Evolutionary conservation across 2,888 invertebrate species (phyloP).

Genomic region (Troglohyphantes excavatus): DNA sequence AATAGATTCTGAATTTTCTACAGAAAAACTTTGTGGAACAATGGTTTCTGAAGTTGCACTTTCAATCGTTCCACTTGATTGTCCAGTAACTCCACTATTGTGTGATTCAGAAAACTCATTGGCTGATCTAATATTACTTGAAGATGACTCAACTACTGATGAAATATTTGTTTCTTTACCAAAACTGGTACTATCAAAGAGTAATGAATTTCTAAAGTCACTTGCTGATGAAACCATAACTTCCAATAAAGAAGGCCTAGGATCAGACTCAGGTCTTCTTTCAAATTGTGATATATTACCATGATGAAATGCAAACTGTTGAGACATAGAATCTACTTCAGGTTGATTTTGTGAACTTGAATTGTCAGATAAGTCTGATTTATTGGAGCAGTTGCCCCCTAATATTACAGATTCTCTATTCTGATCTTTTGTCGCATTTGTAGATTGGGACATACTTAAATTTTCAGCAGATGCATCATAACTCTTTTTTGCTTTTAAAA

Average conservation of each 20-base stretch:
- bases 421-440: not conserved
- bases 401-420: slow-evolving; percentile 7
- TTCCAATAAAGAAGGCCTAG: slow-evolving; percentile 66
- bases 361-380: not conserved
- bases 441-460: slow-evolving; percentile 11
- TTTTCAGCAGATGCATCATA: not conserved
- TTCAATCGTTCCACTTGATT: not conserved
- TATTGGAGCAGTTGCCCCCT: not conserved
- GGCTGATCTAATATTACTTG: slow-evolving; percentile 16
- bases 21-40: slow-evolving; percentile 2
- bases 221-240: slow-evolving; percentile 67
- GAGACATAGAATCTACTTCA: not conserved
- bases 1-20: slow-evolving; percentile 26
- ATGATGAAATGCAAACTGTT: not conserved
- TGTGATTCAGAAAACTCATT: slow-evolving; percentile 27
- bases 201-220: slow-evolving; percentile 69
- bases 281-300: not conserved
- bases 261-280: not conserved
- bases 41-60: not conserved
- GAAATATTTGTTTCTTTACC: slow-evolving; percentile 38
- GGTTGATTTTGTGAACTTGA: slow-evolving; percentile 1
- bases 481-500: not conserved
- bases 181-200: slow-evolving; percentile 46
- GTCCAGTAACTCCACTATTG: not conserved
- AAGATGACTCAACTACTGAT: slow-evolving; percentile 47